phyloP scores from a whole-genome alignment of 2,888 invertebrate species.

The Hirtodrosophila histrioides region DNA sequence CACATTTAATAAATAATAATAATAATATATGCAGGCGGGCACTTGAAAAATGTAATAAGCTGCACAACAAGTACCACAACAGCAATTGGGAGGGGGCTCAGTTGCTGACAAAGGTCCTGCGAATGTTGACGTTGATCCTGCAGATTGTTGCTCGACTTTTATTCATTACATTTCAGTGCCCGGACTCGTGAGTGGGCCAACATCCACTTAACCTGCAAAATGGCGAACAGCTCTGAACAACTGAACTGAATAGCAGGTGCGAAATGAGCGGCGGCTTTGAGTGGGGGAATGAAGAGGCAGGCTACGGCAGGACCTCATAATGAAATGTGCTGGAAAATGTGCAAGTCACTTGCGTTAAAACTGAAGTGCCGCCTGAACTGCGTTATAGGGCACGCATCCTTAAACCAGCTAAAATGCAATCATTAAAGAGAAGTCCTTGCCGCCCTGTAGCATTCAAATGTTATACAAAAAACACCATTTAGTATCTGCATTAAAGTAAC shows the following conservation, averaged over 20 bases:
- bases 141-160: constrained; percentile 37
- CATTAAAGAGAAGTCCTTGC: neutral
- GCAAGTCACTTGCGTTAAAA: constrained; percentile 29
- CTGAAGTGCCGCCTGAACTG: constrained; percentile 14
- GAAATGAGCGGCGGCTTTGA: constrained; percentile 27
- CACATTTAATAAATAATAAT: constrained; percentile 55
- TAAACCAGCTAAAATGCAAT: constrained; percentile 5
- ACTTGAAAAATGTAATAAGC: constrained; percentile 74
- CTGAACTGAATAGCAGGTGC: constrained; percentile 42
- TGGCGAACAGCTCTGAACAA: constrained; percentile 20
- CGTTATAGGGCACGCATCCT: neutral
- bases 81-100: constrained; percentile 13
- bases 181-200: constrained; percentile 14
- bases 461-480: no score
- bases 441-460: no score
- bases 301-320: constrained; percentile 22
- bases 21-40: constrained; percentile 22
- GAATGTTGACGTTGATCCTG: constrained; percentile 14
- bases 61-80: constrained; percentile 47
- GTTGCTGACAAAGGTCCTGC: constrained; percentile 12
- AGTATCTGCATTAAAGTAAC: no score
- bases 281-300: constrained; percentile 5
- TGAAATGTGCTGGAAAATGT: constrained; percentile 50
- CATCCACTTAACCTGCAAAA: constrained; percentile 53
- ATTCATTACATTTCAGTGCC: constrained; percentile 43